phyloP scores from a whole-genome alignment of 2,113 vertebrate genomes.

The Passer domesticus region DNA sequence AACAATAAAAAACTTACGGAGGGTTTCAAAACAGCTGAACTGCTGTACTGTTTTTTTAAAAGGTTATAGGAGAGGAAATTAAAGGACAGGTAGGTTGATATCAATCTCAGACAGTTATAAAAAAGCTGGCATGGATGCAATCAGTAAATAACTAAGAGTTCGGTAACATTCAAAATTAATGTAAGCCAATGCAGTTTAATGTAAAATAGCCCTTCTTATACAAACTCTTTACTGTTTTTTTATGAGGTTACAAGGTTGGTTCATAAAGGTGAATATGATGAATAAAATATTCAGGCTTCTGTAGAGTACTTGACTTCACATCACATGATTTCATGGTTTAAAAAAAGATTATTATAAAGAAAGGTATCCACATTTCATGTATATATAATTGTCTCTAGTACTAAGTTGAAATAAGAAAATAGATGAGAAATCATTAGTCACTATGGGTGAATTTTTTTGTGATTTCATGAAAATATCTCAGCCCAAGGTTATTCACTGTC shows the following conservation, averaged over 20 bases:
- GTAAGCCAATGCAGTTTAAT: neutral
- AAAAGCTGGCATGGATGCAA: neutral
- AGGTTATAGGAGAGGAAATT: neutral
- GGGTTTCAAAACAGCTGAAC: neutral
- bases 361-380: neutral
- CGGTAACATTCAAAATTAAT: neutral
- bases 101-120: neutral
- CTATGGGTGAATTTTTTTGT: neutral
- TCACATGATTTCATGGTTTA: neutral
- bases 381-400: neutral
- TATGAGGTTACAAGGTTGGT: neutral
- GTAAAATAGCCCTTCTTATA: neutral
- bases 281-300: neutral
- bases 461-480: neutral
- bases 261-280: neutral
- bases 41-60: neutral
- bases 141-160: slow-evolving; percentile 4
- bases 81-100: neutral
- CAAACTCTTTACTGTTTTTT: neutral
- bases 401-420: neutral
- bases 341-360: neutral
- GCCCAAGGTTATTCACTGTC: neutral
- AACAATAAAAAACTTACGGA: neutral
- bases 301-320: neutral
- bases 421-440: neutral